Percentiles rank a stretch among this genome's conserved stretches.
Conservation (phyloP, 1,140 invertebrate genomes). For the Nixonia krombeini region DNA sequence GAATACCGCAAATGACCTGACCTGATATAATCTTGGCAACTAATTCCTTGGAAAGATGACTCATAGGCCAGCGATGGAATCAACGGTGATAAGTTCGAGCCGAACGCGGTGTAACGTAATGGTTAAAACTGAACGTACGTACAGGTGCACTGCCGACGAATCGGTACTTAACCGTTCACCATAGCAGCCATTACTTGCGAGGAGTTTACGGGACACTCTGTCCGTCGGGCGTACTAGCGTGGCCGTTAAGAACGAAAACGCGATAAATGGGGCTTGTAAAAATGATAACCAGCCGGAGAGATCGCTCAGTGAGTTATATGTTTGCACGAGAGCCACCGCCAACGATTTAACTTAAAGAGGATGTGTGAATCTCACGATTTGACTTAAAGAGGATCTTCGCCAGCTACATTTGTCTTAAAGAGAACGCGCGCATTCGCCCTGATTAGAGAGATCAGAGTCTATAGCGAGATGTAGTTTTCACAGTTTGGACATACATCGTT, state of each 20-base stretch:
- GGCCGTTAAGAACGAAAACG: constrained; percentile 44
- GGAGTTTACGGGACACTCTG: constrained; percentile 37
- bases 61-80: too few relatives aligned
- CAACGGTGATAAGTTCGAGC: constrained; percentile 16
- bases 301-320: constrained; percentile 46
- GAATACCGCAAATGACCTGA: too few relatives aligned
- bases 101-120: constrained; percentile 28
- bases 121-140: constrained; percentile 15
- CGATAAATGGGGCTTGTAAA: constrained; percentile 50
- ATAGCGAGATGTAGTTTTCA: neutral
- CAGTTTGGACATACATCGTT: too few relatives aligned
- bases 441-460: too few relatives aligned
- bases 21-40: too few relatives aligned
- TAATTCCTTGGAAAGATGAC: too few relatives aligned
- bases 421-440: too few relatives aligned
- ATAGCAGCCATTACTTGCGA: constrained; percentile 38
- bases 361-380: constrained; percentile 32
- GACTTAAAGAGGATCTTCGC: constrained; percentile 38
- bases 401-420: constrained; percentile 5
- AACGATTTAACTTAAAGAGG: constrained; percentile 47
- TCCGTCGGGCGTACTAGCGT: constrained; percentile 30
- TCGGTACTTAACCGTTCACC: constrained; percentile 34
- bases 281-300: constrained; percentile 41
- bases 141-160: constrained; percentile 28
- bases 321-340: constrained; percentile 44